Percentiles rank a stretch among this genome's conserved stretches.
phyloP scores from a whole-genome alignment of 2,888 invertebrate genomes.

The Lasioglossum figueresi region DNA sequence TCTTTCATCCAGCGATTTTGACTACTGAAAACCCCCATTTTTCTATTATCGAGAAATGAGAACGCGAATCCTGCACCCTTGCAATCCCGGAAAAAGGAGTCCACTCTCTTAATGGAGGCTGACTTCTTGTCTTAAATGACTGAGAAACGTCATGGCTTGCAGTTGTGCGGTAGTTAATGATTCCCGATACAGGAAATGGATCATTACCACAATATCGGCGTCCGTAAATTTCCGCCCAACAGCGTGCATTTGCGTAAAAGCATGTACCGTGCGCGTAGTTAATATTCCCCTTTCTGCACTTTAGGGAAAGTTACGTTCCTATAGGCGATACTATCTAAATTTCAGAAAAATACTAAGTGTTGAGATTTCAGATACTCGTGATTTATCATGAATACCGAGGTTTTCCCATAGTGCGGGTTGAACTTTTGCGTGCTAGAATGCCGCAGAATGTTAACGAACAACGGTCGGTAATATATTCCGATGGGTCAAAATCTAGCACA shows the following conservation, averaged over 20 bases:
- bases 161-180: neutral
- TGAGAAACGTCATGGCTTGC: no score
- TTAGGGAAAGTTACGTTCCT: neutral
- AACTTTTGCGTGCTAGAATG: neutral
- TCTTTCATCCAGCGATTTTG: no score
- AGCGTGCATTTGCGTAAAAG: neutral
- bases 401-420: neutral
- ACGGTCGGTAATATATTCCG: neutral
- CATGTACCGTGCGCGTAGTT: neutral
- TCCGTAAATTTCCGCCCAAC: neutral
- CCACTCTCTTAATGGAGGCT: no score
- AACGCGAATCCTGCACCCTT: no score
- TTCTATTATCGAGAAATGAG: no score
- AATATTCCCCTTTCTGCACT: neutral
- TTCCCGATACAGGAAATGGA: neutral
- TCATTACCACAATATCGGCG: neutral
- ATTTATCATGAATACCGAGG: neutral
- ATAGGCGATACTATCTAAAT: neutral
- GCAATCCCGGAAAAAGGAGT: no score
- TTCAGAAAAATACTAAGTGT: neutral
- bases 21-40: no score
- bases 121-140: no score
- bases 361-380: neutral
- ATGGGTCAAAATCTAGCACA: neutral
- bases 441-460: constrained; percentile 1